Conservation (phyloP, 2,797 vertebrate species). For the Orestias chungarensis region DNA sequence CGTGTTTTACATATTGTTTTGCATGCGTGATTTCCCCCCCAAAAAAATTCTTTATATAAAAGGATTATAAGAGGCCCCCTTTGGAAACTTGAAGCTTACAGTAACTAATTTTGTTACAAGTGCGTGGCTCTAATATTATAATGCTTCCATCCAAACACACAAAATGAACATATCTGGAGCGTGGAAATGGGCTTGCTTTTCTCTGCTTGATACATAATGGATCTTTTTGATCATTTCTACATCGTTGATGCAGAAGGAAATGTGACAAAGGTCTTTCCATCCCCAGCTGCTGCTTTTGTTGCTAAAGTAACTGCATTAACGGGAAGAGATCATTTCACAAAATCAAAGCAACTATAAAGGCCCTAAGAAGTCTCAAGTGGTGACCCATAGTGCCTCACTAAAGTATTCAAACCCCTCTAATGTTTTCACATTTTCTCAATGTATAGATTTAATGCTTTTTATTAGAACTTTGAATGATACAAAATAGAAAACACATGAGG, state of each 20-base stretch:
- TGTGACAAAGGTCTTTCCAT: conserved; percentile 42
- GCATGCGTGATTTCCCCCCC: neutral
- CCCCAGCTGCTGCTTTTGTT: conserved; percentile 28
- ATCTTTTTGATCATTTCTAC: no score
- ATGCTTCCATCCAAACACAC: conserved; percentile 27
- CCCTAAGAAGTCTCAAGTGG: neutral
- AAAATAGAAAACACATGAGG: neutral
- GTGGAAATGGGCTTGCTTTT: conserved; percentile 52
- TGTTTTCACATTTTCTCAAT: neutral
- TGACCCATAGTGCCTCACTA: neutral
- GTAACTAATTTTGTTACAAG: conserved; percentile 51
- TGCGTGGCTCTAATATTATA: conserved; percentile 38
- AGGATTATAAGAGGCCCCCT: neutral
- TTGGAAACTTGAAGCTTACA: neutral
- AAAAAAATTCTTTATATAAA: neutral
- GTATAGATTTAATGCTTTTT: neutral
- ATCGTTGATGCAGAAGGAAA: conserved; percentile 27
- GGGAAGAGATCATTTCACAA: conserved; percentile 16
- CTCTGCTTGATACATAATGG: conserved; percentile 16
- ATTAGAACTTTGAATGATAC: no score
- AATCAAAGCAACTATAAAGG: neutral
- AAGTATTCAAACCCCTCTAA: no score
- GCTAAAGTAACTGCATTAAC: conserved; percentile 21
- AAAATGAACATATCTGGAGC: conserved; percentile 62
- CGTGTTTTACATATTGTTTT: conserved; percentile 72